A percentile compares a stretch with the other conserved stretches of the same genome.
Conservation (phyloP, 1,140 invertebrate genomes). For the Pentalonia nigronervosa region DNA sequence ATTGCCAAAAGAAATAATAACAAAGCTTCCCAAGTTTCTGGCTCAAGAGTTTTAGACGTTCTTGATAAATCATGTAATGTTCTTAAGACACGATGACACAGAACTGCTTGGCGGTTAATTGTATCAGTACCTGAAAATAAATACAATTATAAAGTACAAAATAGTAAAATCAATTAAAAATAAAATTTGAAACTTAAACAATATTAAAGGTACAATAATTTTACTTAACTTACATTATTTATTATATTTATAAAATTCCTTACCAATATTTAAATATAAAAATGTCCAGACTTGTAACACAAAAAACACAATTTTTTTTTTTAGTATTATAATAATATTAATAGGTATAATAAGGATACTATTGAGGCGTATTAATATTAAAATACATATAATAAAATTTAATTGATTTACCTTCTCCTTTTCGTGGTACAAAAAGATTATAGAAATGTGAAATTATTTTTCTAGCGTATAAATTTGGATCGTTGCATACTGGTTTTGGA, state of each 20-base stretch:
- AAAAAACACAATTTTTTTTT: slow-evolving; percentile 59
- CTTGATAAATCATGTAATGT: slow-evolving; percentile 88
- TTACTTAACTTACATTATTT: neutral
- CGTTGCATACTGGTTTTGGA: slow-evolving; percentile 84
- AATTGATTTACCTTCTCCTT: slow-evolving; percentile 79
- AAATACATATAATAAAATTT: neutral
- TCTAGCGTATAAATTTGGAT: slow-evolving; percentile 90
- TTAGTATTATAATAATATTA: neutral
- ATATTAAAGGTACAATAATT: neutral
- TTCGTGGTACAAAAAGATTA: slow-evolving; percentile 93
- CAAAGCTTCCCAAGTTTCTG: slow-evolving; percentile 90
- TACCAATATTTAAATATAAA: slow-evolving; percentile 76
- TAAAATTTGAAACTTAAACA: neutral
- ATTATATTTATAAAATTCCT: slow-evolving; percentile 20
- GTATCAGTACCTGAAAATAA: slow-evolving; percentile 76
- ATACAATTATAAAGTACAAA: neutral
- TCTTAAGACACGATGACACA: slow-evolving; percentile 92
- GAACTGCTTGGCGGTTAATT: slow-evolving; percentile 90
- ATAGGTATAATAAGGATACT: neutral
- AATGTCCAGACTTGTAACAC: slow-evolving; percentile 83
- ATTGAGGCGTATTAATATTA: neutral
- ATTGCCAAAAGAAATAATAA: slow-evolving; percentile 91
- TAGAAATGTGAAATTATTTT: slow-evolving; percentile 93
- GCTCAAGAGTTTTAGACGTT: slow-evolving; percentile 78
- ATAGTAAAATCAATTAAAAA: neutral